Base-by-base conservation (phyloP, 2,888 invertebrate genomes). In the Ceraclea dissimilis region DNA sequence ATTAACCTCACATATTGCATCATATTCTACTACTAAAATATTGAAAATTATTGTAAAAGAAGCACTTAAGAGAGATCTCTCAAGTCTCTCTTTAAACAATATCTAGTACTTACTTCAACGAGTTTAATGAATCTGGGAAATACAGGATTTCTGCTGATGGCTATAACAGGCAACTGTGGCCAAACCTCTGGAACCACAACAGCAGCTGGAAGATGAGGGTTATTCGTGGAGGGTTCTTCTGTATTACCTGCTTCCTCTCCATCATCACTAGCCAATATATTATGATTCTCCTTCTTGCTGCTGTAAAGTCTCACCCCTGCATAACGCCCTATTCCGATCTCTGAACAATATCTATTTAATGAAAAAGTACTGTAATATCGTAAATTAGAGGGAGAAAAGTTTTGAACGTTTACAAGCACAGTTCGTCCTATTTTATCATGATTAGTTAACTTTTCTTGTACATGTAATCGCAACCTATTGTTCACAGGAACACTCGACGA, bases 61-160 rank as follows among this genome's bases (percentile, higher is more conserved):
- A n/a, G n/a, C n/a, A 26, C 10, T 26, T 26, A 6, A 26, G 10
- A 26, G 26, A 26, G 26, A 6, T 26, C 10, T 26, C 26, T 26
- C n/a, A n/a, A 31, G 31, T 8, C 8, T 8, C 11, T 31, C 6
- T 31, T 31, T 31, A 8, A 8, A 31, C 6, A 31, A 31, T 31
- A 31, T 31, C 5, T n/a, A 52, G 10, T 2, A 51, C 44, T 22
- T 44, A 93, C 91, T 81, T 98, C 98, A 61, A 99, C 85, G 64
- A 99, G 83, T 76, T 99, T 99, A 64, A 98, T 95, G 72, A 99
- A 99, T 64, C 93, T 84, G 18, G 99, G 99, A 76, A 99, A 99
- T 1, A 99, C 90, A 2, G 98, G 97, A 76, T 96, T 93, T 64
- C 95, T 83, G 66, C 82, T 88, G 62, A 98, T 90, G 0, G 97